These are phyloP conservation scores for Psittacus erithacus DNA, from an alignment of 2,113 vertebrate genomes.

Conservation along the genomic window DNA sequence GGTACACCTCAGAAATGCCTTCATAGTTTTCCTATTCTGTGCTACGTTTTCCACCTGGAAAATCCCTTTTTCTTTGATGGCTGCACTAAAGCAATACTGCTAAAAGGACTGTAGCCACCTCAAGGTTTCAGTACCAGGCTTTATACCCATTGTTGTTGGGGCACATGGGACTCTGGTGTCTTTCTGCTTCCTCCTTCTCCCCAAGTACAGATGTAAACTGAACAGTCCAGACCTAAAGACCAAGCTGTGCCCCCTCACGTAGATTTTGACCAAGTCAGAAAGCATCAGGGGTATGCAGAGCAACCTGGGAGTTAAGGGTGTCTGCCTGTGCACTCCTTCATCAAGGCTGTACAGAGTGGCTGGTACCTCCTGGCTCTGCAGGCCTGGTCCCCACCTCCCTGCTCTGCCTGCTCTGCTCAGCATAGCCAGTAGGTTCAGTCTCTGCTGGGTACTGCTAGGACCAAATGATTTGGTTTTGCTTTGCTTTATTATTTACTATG, in stretches of 20 bases:
- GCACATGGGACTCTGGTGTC: neutral
- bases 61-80: neutral
- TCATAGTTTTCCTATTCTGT: neutral
- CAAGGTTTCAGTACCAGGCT: neutral
- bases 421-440: neutral
- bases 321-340: fast-evolving
- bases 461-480: neutral
- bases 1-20: neutral
- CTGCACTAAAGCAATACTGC: neutral
- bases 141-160: fast-evolving
- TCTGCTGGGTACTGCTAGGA: neutral
- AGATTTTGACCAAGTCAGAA: neutral
- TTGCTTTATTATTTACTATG: neutral
- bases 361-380: neutral
- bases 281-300: neutral
- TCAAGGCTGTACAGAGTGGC: fast-evolving
- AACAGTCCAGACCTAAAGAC: neutral
- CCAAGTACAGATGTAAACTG: neutral
- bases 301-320: fast-evolving
- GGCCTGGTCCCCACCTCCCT: neutral
- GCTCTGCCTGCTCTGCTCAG: neutral
- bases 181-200: neutral
- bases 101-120: neutral
- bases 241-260: neutral
- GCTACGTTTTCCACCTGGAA: neutral